Conservation (phyloP, 1,140 invertebrate genomes). For the Piezodorus guildinii region DNA sequence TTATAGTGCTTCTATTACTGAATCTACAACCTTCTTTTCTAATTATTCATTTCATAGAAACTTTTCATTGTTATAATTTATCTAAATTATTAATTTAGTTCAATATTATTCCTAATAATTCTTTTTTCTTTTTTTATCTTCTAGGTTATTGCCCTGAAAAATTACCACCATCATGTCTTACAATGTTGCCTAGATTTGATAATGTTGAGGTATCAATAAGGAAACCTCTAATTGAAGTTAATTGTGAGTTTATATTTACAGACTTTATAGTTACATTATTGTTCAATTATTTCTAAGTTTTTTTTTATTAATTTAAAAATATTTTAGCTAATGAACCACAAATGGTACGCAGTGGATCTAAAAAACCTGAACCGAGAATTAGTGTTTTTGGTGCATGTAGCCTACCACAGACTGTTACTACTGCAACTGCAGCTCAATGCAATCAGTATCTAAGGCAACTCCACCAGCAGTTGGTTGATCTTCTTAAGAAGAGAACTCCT, state of each 20-base stretch:
- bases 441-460: conserved; percentile 17
- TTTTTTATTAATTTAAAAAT: conserved; percentile 4
- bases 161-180: conserved; percentile 79
- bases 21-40: too few species aligned
- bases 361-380: conserved; percentile 6
- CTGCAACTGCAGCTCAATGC: conserved; percentile 19
- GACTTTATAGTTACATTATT: neutral
- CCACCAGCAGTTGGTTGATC: conserved; percentile 12
- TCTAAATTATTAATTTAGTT: too few species aligned
- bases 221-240: conserved; percentile 56
- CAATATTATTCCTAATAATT: too few species aligned
- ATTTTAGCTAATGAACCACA: neutral
- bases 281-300: neutral
- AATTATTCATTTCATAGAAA: too few species aligned
- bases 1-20: too few species aligned
- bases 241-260: conserved; percentile 33
- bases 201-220: conserved; percentile 44
- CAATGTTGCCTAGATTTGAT: conserved; percentile 79
- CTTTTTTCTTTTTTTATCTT: conserved; percentile 35
- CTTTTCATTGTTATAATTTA: too few species aligned
- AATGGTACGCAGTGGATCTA: neutral
- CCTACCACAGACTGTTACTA: neutral
- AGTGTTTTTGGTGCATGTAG: conserved; percentile 19
- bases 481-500: conserved; percentile 1
- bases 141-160: conserved; percentile 68